Evolutionary conservation across 2,888 invertebrate genomes (phyloP), one percentile per base, ranked within the genome.

Genomic region (Xylota sylvarum): DNA sequence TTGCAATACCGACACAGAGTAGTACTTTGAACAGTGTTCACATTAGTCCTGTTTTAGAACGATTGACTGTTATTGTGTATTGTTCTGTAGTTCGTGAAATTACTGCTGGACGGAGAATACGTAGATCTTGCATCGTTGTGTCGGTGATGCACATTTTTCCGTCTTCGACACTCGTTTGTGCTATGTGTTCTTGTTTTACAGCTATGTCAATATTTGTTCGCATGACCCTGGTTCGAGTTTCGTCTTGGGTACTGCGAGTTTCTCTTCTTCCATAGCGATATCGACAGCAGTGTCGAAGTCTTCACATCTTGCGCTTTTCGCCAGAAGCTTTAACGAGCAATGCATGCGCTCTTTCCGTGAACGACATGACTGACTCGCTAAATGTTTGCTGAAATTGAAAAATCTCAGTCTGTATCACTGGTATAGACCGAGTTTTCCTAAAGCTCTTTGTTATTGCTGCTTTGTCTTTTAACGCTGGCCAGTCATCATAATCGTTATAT

Each of bases 311-410:
- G 23, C 50, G 5, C 10, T 23, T 23, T 50, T 27, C 23, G 23
- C 50, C 50, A 50, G 50, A 23, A 23, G 50, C 50, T 23, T 50
- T 48, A n/a, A n/a, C n/a, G n/a, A n/a, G n/a, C n/a, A n/a, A n/a
- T n/a, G n/a, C n/a, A n/a, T n/a, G n/a, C n/a, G n/a, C n/a, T n/a
- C n/a, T n/a, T n/a, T n/a, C n/a, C n/a, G n/a, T n/a, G n/a, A n/a
- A n/a, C n/a, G n/a, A n/a, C 17, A 48, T 48, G 19, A 48, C 48
- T 19, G 10, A 17, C 10, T 48, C 23, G 2, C 10, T 48, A 19
- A 48, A 23, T 10, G 4, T 19, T 48, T 48, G 46, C 48, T 48
- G 48, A 48, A 48, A 48, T 48, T 14, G 43, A 4, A 43, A 43
- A n/a, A n/a, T n/a, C n/a, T n/a, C n/a, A n/a, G n/a, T n/a, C n/a